Percentiles rank a stretch among this genome's conserved stretches.
These are phyloP conservation scores for Notolabrus celidotus DNA, from an alignment of 2,797 vertebrate species.

Conservation along the genomic window DNA sequence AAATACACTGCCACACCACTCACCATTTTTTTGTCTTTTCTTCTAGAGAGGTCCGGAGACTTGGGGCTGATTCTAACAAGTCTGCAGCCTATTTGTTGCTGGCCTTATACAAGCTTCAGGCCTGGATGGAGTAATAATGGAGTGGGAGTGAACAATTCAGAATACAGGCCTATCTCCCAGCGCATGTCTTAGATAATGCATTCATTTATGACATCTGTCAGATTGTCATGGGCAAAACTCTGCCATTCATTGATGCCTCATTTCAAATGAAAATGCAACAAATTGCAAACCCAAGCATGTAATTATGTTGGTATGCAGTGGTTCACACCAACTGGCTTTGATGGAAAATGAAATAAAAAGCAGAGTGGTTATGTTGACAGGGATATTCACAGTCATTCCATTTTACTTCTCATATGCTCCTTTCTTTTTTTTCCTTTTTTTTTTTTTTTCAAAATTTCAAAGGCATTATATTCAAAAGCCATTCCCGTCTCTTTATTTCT, in stretches of 20 bases:
- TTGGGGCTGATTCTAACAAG: constrained; percentile 62
- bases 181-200: constrained; percentile 73
- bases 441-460: constrained; percentile 55
- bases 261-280: constrained; percentile 81
- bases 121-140: constrained; percentile 52
- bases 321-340: constrained; percentile 76
- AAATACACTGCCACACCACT: constrained; percentile 69
- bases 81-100: constrained; percentile 56
- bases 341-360: constrained; percentile 64
- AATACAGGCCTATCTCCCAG: constrained; percentile 66
- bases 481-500: constrained; percentile 67
- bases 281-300: constrained; percentile 84
- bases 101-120: constrained; percentile 47
- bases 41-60: constrained; percentile 54
- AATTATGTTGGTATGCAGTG: constrained; percentile 80
- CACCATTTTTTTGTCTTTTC: constrained; percentile 53
- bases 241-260: constrained; percentile 75
- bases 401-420: constrained; percentile 62
- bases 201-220: constrained; percentile 75
- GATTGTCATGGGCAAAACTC: constrained; percentile 83
- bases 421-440: constrained; percentile 25
- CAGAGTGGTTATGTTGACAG: constrained; percentile 66
- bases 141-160: constrained; percentile 60
- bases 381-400: constrained; percentile 70
- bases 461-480: constrained; percentile 66